Base-by-base conservation (phyloP, 2,113 vertebrate species). In the Rutilus rutilus region DNA sequence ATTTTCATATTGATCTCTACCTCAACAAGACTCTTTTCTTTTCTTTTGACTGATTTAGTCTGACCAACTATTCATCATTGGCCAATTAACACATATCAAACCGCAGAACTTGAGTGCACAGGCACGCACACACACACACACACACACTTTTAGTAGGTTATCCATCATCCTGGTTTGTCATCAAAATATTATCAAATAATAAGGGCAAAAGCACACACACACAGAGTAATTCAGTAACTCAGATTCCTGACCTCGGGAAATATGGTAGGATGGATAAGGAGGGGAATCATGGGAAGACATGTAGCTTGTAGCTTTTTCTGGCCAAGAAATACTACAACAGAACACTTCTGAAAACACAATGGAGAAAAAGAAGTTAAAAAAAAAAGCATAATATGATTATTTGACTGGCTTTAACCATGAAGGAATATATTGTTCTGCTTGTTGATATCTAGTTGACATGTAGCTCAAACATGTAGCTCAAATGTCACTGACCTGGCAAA, bases 31-130 rank as follows among this genome's bases (percentile, higher is more conserved):
- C 47, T 14, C 33, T 33, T 33, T 33, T 33, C 33, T 33, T 71
- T 10, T 42, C 8, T 71, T 69, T 71, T 71, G 36, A n/a, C 10
- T 82, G 60, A 67, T 47, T 62, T 75, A 85, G 85, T 86, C 90
- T 91, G 86, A 90, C 88, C 91, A 89, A 73, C 73, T 39, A 54
- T 93, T 94, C 85, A 94, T 94, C 93, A 94, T 89, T 57, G 84
- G 88, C 88, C 92, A 57, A 57, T 92, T 93, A 57, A 8, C 54
- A 57, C 19, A 57, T 91, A 91, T 89, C 85, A 82, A 71, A 65
- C 77, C 27, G 75, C 42, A 64, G 42, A 65, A 82, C 30, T 59
- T 67, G 4, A 8, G 54, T 6, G 17, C 1, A 5, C 52, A 52
- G 14, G 15, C 85, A 15, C 82, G 25, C 82, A 78, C 77, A 73